Conservation (phyloP, 2,888 invertebrate species). For the Agriopis leucophaearia region DNA sequence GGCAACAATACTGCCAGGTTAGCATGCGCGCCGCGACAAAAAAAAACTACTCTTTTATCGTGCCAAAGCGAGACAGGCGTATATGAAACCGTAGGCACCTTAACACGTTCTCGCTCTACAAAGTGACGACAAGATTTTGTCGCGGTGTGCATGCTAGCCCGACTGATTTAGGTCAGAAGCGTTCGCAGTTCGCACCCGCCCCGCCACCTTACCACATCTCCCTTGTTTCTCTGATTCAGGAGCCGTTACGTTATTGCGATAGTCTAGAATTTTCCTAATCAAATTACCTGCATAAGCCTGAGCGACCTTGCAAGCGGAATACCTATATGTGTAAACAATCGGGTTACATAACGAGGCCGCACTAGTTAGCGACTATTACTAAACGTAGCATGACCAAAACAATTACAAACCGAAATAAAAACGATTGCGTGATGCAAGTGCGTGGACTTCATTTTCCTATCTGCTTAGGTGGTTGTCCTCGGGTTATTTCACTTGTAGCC, state of each 20-base stretch:
- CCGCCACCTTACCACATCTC: no score
- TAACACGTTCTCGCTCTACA: no score
- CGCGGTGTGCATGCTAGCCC: no score
- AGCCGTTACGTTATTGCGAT: conserved; percentile 1
- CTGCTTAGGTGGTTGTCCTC: conserved; percentile 37
- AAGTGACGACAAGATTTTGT: no score
- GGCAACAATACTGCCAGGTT: no score
- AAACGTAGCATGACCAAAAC: conserved; percentile 67
- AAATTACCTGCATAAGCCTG: conserved; percentile 30
- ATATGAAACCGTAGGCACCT: no score
- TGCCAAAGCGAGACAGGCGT: no score
- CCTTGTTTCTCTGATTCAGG: no score
- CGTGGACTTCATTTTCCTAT: conserved; percentile 48
- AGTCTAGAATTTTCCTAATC: conserved; percentile 23
- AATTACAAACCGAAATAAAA: conserved; percentile 61
- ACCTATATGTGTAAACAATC: conserved; percentile 67
- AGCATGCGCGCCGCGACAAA: no score
- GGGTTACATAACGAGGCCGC: conserved; percentile 71
- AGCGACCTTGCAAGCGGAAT: conserved; percentile 63
- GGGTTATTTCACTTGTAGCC: conserved; percentile 10
- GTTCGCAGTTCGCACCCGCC: no score
- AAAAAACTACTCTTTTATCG: no score
- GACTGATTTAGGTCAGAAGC: no score
- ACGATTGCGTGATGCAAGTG: conserved; percentile 53
- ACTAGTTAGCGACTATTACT: conserved; percentile 58